Evolutionary conservation across 1,140 invertebrate genomes (phyloP).

Genomic region (Coelopa frigida): DNA sequence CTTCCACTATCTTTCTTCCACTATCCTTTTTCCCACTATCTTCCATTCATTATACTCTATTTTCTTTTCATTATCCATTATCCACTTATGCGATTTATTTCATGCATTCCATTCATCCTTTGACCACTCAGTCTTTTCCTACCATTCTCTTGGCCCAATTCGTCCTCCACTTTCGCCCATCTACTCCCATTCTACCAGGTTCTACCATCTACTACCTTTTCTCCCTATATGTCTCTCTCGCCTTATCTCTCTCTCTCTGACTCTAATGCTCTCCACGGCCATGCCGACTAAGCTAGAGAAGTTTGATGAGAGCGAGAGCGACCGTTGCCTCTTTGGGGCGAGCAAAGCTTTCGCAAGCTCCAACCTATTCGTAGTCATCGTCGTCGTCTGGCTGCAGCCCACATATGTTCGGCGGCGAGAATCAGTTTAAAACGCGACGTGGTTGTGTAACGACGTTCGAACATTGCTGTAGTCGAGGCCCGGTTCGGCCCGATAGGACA

Average conservation of each 20-base stretch:
- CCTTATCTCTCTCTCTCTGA: background rate
- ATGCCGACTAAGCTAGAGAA: too few species aligned
- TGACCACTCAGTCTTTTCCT: background rate
- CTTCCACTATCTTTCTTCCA: background rate
- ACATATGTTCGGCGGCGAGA: too few species aligned
- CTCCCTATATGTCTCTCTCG: background rate
- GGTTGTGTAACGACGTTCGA: conserved; percentile 40
- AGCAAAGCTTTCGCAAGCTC: too few species aligned
- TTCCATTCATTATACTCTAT: background rate
- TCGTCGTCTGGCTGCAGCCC: too few species aligned
- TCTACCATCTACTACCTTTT: background rate
- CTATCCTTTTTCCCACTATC: background rate
- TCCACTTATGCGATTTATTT: background rate
- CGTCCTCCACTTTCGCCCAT: background rate
- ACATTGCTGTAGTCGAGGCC: too few species aligned
- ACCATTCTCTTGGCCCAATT: background rate
- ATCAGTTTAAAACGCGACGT: conserved; percentile 38
- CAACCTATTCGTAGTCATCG: too few species aligned
- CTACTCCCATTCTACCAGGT: background rate
- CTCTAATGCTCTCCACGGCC: too few species aligned
- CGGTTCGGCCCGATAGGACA: too few species aligned
- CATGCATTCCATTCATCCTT: background rate
- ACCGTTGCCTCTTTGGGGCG: too few species aligned
- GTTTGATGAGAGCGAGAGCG: too few species aligned
- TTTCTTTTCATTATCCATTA: background rate